Evolutionary conservation across 1,140 invertebrate genomes (phyloP).

Genomic region (Hypothenemus hampei): DNA sequence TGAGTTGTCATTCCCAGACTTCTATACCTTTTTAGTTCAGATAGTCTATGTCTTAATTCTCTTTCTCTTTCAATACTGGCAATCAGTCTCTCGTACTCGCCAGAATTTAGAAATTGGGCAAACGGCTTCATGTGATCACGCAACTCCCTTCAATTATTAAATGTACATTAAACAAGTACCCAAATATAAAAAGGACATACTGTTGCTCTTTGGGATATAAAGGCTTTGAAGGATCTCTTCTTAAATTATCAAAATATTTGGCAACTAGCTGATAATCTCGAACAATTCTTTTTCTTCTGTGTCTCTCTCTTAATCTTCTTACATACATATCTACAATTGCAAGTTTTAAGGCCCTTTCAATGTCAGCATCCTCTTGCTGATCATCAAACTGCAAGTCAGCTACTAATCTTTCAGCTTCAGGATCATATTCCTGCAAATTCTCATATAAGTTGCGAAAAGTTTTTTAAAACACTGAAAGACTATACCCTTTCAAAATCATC

Average conservation of each 20-base stretch:
- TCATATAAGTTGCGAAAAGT: background rate
- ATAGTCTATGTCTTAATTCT: slow-evolving; percentile 73
- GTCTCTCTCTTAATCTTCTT: slow-evolving; percentile 75
- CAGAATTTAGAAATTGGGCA: slow-evolving; percentile 79
- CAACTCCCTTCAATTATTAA: slow-evolving; percentile 55
- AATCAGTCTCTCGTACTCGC: slow-evolving; percentile 76
- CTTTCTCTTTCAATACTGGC: slow-evolving; percentile 75
- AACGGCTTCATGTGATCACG: slow-evolving; percentile 77
- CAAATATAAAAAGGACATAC: slow-evolving; percentile 50
- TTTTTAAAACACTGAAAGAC: slow-evolving; percentile 1
- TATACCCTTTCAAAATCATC: slow-evolving; percentile 90
- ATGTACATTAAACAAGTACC: slow-evolving; percentile 2
- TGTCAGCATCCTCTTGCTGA: slow-evolving; percentile 83
- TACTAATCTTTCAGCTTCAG: slow-evolving; percentile 84
- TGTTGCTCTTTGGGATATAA: slow-evolving; percentile 68
- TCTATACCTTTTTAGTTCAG: slow-evolving; percentile 77
- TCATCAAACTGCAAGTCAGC: slow-evolving; percentile 71
- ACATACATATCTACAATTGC: slow-evolving; percentile 87
- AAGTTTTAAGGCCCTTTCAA: slow-evolving; percentile 76
- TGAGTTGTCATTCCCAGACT: slow-evolving; percentile 73
- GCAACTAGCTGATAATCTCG: slow-evolving; percentile 80
- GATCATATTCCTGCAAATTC: slow-evolving; percentile 76
- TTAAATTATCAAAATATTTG: slow-evolving; percentile 63
- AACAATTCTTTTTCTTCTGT: slow-evolving; percentile 80
- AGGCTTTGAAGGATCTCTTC: slow-evolving; percentile 60